Base-by-base conservation (phyloP, 2,113 vertebrate genomes). In the Calyptommatus sinebrachiatus region DNA sequence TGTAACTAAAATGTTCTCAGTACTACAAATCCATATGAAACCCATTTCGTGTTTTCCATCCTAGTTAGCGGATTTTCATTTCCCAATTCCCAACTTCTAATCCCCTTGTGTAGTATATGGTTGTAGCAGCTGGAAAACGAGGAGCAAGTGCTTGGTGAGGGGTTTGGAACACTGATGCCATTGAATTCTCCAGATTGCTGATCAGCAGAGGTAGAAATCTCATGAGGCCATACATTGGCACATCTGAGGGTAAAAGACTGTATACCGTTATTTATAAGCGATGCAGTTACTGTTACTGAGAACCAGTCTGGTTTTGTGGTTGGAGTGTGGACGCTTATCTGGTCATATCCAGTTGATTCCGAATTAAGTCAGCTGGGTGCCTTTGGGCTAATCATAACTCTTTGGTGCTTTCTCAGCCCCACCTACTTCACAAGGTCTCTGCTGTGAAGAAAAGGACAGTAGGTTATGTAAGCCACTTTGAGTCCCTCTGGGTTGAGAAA, bases 51-150 rank as follows among this genome's bases (percentile, higher is more conserved):
- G 10, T 21, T 18, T 65, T 78, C 83, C 63, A 5, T 72, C 73
- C 14, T 9, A 53, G 73, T 84, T 82, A 70, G 76, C 2, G 35
- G 71, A 12, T 12, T 0, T 60, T 72, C 80, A 53, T 2, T 26
- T 76, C 78, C 79, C 0, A 0, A 9, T 7, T 11, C 29, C 8
- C 28, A 71, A 63, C 5, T 41, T 29, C 62, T 78, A 7, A 71
- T 14, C 62, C 8, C 71, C 7, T 71, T 71, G 31, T 88, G 7
- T 50, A 16, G 14, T 86, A 45, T 79, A 7, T 78, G 71, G 62
- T 79, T 73, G 1, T 62, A 29, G n/a, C 57, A 80, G 3, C 12
- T 78, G 10, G 72, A 84, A 70, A 72, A 1, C 79, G 81, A 60
- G 0, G 5, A 53, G 65, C 62, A 76, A 1, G 1, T 26, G 62